phyloP scores from a whole-genome alignment of 2,113 vertebrate genomes.

The Seriola dumerili region DNA sequence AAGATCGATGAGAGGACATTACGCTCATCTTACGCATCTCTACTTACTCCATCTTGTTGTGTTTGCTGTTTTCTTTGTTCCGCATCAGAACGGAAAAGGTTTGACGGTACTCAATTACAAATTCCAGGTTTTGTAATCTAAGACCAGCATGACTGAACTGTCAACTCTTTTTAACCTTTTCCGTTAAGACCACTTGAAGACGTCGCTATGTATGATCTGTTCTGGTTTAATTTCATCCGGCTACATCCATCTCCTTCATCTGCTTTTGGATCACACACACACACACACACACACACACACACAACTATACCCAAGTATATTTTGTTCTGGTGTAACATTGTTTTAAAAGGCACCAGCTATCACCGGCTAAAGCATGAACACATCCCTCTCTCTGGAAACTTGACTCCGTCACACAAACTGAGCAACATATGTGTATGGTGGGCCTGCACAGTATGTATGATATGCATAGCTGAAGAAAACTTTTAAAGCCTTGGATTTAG shows the following conservation, averaged over 20 bases:
- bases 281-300: too few relatives aligned
- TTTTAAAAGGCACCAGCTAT: neutral
- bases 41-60: too few relatives aligned
- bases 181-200: neutral
- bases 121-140: neutral
- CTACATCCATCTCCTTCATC: neutral
- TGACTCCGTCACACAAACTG: neutral
- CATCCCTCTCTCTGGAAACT: neutral
- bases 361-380: neutral
- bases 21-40: too few relatives aligned
- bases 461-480: neutral
- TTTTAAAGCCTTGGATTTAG: conserved; percentile 28
- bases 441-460: neutral
- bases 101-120: neutral
- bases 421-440: neutral
- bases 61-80: too few relatives aligned
- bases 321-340: neutral
- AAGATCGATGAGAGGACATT: too few relatives aligned
- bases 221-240: neutral
- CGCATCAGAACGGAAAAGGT: too few relatives aligned
- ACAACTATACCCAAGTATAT: neutral
- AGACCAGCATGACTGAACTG: neutral
- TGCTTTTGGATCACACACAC: neutral
- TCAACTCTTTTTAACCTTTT: neutral
- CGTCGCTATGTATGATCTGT: neutral